Conservation (phyloP, 2,888 invertebrate species). For the Dolichopus griseipennis region DNA sequence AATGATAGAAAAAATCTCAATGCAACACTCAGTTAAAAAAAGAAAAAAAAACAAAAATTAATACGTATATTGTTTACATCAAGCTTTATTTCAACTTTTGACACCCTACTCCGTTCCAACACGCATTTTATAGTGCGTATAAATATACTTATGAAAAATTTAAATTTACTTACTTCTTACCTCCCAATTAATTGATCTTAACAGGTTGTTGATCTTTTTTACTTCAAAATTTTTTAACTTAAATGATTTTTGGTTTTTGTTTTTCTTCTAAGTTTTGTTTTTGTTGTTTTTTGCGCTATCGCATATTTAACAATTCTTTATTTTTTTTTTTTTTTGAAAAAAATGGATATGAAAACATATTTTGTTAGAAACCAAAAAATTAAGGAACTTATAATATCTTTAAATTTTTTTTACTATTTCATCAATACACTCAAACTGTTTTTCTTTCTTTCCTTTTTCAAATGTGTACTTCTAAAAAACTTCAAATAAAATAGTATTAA, state of each 20-base stretch:
- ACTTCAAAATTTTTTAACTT: background rate
- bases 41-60: background rate
- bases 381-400: background rate
- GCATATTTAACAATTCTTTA: background rate
- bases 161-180: too few species aligned
- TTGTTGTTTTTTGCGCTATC: background rate
- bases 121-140: background rate
- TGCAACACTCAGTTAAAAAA: background rate
- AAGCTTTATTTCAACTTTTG: background rate
- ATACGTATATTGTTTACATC: background rate
- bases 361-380: background rate
- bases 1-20: background rate
- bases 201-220: conserved; percentile 21
- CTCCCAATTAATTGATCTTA: conserved; percentile 9
- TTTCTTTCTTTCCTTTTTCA: background rate
- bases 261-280: background rate
- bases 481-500: background rate
- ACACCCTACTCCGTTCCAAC: background rate
- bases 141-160: too few species aligned
- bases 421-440: background rate
- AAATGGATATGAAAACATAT: background rate
- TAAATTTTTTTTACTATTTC: background rate
- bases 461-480: background rate
- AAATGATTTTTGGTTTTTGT: too few species aligned
- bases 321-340: too few species aligned